A percentile compares a stretch with the other conserved stretches of the same genome.
Evolutionary conservation across 2,113 vertebrate species (phyloP).

Genomic region (Fukomys damarensis): DNA sequence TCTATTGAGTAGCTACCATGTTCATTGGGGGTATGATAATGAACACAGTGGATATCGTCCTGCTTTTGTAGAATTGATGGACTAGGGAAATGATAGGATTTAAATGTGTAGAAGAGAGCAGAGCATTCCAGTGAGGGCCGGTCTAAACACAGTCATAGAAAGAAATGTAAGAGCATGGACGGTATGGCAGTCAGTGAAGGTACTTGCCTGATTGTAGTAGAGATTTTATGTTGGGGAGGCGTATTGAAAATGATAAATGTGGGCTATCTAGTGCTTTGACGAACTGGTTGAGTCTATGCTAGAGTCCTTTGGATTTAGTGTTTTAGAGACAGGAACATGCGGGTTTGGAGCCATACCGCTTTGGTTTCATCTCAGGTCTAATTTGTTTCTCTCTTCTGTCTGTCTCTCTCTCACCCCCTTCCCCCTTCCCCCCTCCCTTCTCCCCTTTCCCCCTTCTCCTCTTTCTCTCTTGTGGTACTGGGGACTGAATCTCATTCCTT

Average conservation of each 20-base stretch:
- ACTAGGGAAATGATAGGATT: slow-evolving; percentile 12
- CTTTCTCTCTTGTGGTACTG: neutral
- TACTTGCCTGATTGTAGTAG: slow-evolving; percentile 5
- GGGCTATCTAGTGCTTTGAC: neutral
- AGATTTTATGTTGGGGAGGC: slow-evolving; percentile 21
- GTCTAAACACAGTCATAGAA: neutral
- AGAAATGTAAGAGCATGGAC: neutral
- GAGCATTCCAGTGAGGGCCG: slow-evolving; percentile 7
- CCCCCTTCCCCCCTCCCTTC: neutral
- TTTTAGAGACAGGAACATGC: slow-evolving; percentile 28
- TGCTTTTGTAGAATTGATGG: slow-evolving; percentile 36
- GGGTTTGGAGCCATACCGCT: neutral
- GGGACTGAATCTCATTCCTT: neutral
- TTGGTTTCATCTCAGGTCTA: slow-evolving; percentile 29
- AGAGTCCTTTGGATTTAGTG: neutral
- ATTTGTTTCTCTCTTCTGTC: neutral
- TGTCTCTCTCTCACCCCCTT: neutral
- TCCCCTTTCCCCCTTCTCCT: no score
- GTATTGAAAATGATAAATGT: neutral
- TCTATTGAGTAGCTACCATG: neutral
- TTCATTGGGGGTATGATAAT: neutral
- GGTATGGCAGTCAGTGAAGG: neutral
- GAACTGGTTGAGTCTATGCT: neutral
- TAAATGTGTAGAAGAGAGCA: slow-evolving; percentile 54
- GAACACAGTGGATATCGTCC: neutral